Evolutionary conservation across 2,113 vertebrate genomes (phyloP).

Genomic region (Rissa tridactyla): DNA sequence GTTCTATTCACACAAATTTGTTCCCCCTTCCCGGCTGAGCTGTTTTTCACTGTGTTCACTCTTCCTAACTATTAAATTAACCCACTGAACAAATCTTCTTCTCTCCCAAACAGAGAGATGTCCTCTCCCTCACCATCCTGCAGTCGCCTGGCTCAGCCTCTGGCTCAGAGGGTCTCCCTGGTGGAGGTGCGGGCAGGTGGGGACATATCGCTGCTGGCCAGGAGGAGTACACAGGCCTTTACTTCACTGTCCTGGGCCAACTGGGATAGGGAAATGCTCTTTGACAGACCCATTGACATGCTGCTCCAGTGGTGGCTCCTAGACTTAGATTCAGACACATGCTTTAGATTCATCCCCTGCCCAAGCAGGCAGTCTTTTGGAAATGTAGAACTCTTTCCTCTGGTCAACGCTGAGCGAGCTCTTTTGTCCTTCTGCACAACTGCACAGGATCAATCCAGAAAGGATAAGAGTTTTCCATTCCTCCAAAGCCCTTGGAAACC

Average conservation of each 20-base stretch:
- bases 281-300: neutral
- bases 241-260: neutral
- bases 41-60: neutral
- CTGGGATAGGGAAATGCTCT: neutral
- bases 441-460: conserved; percentile 1
- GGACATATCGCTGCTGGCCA: neutral
- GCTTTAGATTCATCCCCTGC: neutral
- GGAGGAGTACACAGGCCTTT: neutral
- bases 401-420: neutral
- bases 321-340: neutral
- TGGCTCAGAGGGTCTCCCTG: neutral
- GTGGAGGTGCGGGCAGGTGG: neutral
- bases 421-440: conserved; percentile 3
- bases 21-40: neutral
- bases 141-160: neutral
- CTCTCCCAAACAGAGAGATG: neutral
- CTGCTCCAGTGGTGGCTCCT: neutral
- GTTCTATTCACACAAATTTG: neutral
- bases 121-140: neutral
- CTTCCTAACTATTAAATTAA: neutral
- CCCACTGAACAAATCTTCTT: neutral
- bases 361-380: neutral
- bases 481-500: conserved; percentile 20
- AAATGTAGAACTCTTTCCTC: neutral
- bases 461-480: conserved; percentile 2